Base-by-base conservation (phyloP, 2,888 invertebrate genomes). In the Latrodectus elegans region DNA sequence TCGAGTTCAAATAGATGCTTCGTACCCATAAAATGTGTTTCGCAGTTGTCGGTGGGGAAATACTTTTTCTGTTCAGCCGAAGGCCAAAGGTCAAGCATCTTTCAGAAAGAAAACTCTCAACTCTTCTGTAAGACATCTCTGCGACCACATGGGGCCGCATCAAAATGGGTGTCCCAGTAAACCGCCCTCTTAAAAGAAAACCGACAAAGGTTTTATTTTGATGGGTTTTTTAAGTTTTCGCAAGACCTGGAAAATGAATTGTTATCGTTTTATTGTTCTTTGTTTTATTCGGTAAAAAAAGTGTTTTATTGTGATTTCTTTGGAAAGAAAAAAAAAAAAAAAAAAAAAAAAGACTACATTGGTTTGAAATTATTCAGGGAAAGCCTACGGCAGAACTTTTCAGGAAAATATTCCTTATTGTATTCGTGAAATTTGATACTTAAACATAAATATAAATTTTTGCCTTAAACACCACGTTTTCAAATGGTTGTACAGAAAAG, bases 191-290 rank as follows among this genome's bases (percentile, higher is more conserved):
- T 38, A n/a, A 51, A 60, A 51, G 76, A n/a, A 65, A 51, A 17
- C 76, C 76, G 76, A 76, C 76, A 76, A 76, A 76, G 76, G 49
- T 76, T 55, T 15, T 60, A 12, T 11, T 60, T 60, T 11, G 60
- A 15, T 60, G 11, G 10, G 1, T 55, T 55, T 55, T 55, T 55
- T 55, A 55, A 15, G 14, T 60, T 12, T 15, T 60, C 6, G 12
- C 4, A n/a, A 12, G 60, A 15, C 12, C 60, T 60, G n/a, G 60
- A 60, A 60, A 60, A 60, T 60, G n/a, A 60, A 11, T 0, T 60
- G 60, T 60, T 60, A n/a, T 4, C 6, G 60, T 60, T 60, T 6
- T n/a, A 60, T 60, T 60, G 60, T 60, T 60, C n/a, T 60, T 60
- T 38, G 38, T 38, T 38, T 38, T 38, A 15, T 15, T n/a, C 60